Evolutionary conservation across 2,113 vertebrate genomes (phyloP).

Genomic region (Nothocercus julius): DNA sequence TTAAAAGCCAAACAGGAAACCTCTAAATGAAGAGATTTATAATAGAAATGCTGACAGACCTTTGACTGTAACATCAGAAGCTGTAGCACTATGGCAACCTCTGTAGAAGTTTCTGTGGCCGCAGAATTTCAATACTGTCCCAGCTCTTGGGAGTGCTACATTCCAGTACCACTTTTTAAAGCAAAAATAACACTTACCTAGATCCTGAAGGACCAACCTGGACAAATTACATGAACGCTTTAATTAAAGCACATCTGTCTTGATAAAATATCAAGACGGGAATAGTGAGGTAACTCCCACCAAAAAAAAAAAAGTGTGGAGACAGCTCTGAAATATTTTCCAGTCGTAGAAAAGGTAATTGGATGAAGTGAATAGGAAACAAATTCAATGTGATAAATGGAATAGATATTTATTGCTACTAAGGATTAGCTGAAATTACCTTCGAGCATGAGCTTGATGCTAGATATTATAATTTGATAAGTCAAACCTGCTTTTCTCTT

Average conservation of each 20-base stretch:
- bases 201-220: constrained; percentile 3
- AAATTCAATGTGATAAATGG: constrained; percentile 67
- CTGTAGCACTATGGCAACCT: neutral
- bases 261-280: constrained; percentile 29
- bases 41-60: neutral
- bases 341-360: constrained; percentile 56
- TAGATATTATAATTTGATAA: constrained; percentile 64
- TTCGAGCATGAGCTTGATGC: constrained; percentile 49
- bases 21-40: neutral
- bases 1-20: constrained; percentile 7
- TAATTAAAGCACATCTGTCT: constrained; percentile 40
- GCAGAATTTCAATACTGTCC: constrained; percentile 1
- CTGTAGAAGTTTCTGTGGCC: neutral
- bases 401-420: constrained; percentile 70
- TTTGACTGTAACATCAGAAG: neutral
- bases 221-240: constrained; percentile 11
- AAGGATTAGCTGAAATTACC: constrained; percentile 66
- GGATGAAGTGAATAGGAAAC: constrained; percentile 69
- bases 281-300: constrained; percentile 23
- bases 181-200: constrained; percentile 1
- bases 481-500: constrained; percentile 31
- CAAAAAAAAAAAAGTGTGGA: constrained; percentile 12
- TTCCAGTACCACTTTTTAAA: neutral
- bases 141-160: neutral
- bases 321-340: constrained; percentile 48